phyloP scores from a whole-genome alignment of 2,888 invertebrate genomes.

The Trichacis sp. region DNA sequence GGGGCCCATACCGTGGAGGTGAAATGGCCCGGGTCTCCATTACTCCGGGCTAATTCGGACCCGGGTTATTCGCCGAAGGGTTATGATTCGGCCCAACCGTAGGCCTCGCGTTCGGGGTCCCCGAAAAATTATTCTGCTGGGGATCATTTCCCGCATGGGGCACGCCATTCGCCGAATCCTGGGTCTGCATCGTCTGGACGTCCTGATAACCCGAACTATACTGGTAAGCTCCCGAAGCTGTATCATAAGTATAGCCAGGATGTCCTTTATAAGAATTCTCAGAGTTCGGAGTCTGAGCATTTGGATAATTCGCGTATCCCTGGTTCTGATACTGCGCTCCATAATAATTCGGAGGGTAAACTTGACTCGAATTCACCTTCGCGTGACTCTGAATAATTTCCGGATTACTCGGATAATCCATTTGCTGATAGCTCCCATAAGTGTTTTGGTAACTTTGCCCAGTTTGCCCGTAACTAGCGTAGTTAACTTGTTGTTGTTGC shows the following conservation, averaged over 20 bases:
- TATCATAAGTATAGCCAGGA: slow-evolving; percentile 75
- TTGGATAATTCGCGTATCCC: slow-evolving; percentile 42
- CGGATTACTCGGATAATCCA: slow-evolving; percentile 27
- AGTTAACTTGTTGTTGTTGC: slow-evolving; percentile 6
- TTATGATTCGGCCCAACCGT: slow-evolving; percentile 57
- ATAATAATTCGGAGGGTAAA: slow-evolving; percentile 48
- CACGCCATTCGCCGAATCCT: slow-evolving; percentile 26
- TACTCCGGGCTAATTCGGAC: slow-evolving; percentile 48
- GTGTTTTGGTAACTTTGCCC: slow-evolving; percentile 14
- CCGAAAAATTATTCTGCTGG: slow-evolving; percentile 45
- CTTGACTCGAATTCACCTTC: slow-evolving; percentile 47
- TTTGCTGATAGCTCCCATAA: slow-evolving; percentile 13
- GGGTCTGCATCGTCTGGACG: slow-evolving; percentile 47
- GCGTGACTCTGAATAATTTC: slow-evolving; percentile 64
- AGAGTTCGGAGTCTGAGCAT: slow-evolving; percentile 4
- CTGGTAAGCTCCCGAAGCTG: slow-evolving; percentile 72
- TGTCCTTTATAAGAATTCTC: slow-evolving; percentile 69
- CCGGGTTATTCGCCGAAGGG: slow-evolving; percentile 55
- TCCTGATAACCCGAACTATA: slow-evolving; percentile 76
- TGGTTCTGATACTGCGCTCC: slow-evolving; percentile 49
- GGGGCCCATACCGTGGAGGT: slow-evolving; percentile 50
- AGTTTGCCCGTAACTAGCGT: slow-evolving; percentile 14
- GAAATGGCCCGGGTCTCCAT: slow-evolving; percentile 51
- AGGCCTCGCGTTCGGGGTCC: slow-evolving; percentile 59
- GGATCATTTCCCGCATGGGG: slow-evolving; percentile 8